Evolutionary conservation across 2,113 vertebrate genomes (phyloP).

Genomic region (Numida meleagris): DNA sequence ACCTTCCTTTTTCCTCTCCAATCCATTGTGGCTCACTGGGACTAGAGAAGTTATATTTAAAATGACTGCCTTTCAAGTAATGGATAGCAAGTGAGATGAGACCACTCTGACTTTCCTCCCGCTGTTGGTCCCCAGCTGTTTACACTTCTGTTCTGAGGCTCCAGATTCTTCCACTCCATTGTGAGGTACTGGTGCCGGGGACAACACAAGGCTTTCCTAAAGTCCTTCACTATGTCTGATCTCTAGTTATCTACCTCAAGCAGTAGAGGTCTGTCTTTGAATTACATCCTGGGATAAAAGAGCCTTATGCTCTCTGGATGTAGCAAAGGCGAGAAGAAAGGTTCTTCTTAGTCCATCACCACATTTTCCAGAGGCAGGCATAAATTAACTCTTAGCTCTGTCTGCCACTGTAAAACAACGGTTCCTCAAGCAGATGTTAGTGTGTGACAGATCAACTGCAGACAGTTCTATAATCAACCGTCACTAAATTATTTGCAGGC

Average conservation of each 20-base stretch:
- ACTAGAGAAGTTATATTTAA: neutral
- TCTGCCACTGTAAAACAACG: neutral
- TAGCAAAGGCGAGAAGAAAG: neutral
- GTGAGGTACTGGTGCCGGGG: neutral
- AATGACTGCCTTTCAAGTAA: neutral
- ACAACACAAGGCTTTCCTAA: neutral
- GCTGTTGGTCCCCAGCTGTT: neutral
- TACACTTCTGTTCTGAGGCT: neutral
- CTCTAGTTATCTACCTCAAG: neutral
- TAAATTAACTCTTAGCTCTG: neutral
- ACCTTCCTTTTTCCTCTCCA: neutral
- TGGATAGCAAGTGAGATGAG: neutral
- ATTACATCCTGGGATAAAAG: neutral
- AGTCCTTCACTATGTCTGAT: neutral
- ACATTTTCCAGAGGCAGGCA: neutral
- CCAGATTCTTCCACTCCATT: accelerated
- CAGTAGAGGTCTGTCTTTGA: neutral
- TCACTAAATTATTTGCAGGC: neutral
- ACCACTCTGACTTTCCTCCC: neutral
- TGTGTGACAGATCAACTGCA: neutral
- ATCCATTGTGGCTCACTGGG: neutral
- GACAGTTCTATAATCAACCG: neutral
- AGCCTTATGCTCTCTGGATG: neutral
- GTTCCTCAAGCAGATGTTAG: neutral
- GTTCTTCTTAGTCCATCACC: neutral